Evolutionary conservation across 64 coral and sea anemone genomes (phyloP), one percentile per base, ranked within the genome.

Genomic region (Dendrophyllia cribrosa): DNA sequence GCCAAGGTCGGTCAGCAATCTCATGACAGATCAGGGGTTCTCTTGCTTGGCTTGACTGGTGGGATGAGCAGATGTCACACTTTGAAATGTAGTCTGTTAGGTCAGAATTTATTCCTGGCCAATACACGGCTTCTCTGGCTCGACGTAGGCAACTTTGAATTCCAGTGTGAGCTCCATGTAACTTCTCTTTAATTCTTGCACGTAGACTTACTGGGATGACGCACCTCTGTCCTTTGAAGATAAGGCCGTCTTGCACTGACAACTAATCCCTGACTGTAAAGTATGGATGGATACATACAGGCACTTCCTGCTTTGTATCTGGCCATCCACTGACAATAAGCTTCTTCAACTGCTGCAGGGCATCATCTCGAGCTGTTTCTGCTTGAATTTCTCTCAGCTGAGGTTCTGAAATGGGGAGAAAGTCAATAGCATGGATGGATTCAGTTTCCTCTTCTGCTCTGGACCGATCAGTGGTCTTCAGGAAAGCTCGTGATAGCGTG

Each of bases 91-190:
- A 59, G 8, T 89, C 58, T 25, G 9, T 59, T 3, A 77, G 2
- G 4, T 89, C 87, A 17, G 74, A 10, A 59, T 7, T 60, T 72
- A 89, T 89, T 1, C 48, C 49, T 4, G 87, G 87, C 87, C 87
- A 89, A 76, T 89, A 89, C 3, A 89, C 45, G 7, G 59, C 26
- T 63, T 89, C 87, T 58, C 70, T 22, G 4, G 87, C 87, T 49
- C 87, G 0, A 12, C 87, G 48, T 1, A 89, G 71, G 2, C 67
- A 74, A 19, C 67, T 73, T 62, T 89, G 53, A 51, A 88, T 75
- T 8, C 86, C 70, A 11, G 11, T n/a, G 56, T 88, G 86, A 4
- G 63, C 12, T 5, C 58, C 23, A 46, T 85, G 82, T 13, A 85
- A 56, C 23, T 66, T 65, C 46, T 85, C 56, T 66, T 43, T 66